A percentile compares a stretch with the other conserved stretches of the same genome.
phyloP scores from a whole-genome alignment of 2,113 vertebrate species.

The Crocuta crocuta region DNA sequence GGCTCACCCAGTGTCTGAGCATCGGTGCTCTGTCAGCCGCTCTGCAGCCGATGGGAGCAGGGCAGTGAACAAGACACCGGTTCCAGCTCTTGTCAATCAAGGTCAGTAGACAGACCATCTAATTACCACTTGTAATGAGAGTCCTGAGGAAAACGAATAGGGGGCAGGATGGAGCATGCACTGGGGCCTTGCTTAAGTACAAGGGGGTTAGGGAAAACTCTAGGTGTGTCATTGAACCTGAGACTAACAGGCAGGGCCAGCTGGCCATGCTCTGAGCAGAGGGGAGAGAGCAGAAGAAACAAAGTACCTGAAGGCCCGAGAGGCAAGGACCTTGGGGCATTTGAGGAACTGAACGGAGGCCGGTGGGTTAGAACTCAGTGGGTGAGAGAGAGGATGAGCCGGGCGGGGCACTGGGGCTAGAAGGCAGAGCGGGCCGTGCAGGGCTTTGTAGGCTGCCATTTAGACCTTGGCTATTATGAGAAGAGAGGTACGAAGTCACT shows the following conservation, averaged over 20 bases:
- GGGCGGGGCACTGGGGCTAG: neutral
- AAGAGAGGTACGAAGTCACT: neutral
- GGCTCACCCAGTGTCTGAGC: too few species aligned
- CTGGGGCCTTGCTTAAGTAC: neutral
- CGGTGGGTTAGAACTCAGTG: neutral
- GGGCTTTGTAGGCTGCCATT: neutral
- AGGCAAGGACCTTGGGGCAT: neutral
- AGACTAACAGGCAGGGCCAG: neutral
- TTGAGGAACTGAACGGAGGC: neutral
- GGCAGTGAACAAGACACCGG: neutral
- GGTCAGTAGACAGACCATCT: neutral
- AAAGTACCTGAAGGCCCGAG: fast-evolving
- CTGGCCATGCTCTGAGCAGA: neutral
- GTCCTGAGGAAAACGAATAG: neutral
- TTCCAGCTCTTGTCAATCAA: neutral
- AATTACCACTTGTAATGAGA: neutral
- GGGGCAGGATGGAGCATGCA: neutral
- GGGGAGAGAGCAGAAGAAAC: neutral
- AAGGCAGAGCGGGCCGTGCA: neutral
- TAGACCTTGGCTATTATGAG: neutral
- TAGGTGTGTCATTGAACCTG: neutral
- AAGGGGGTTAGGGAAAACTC: neutral
- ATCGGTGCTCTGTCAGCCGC: neutral
- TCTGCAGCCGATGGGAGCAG: neutral
- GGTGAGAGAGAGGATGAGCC: neutral